phyloP scores from a whole-genome alignment of 2,113 vertebrate genomes.

The Scophthalmus maximus region DNA sequence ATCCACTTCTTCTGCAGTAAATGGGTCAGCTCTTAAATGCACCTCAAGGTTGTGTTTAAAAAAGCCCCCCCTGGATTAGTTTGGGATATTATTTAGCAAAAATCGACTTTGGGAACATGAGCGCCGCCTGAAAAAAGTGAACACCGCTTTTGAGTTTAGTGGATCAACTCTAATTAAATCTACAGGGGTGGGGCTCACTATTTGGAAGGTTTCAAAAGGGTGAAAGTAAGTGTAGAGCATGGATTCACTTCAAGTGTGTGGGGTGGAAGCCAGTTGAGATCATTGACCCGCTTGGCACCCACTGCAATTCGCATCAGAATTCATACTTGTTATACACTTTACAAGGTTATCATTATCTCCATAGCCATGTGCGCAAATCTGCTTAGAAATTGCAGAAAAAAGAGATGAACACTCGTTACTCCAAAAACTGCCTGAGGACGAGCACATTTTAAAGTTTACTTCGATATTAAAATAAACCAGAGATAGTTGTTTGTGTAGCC shows the following conservation, averaged over 20 bases:
- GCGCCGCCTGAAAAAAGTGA: neutral
- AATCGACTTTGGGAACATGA: neutral
- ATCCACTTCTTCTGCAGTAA: conserved; percentile 24
- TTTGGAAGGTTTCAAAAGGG: too few species aligned
- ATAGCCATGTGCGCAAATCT: too few species aligned
- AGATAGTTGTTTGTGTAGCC: too few species aligned
- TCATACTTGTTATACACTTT: too few species aligned
- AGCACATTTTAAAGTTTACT: neutral
- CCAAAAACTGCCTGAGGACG: neutral
- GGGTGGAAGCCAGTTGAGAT: too few species aligned
- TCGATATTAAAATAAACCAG: neutral
- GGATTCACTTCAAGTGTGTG: too few species aligned
- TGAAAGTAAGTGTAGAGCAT: too few species aligned
- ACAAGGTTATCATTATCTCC: too few species aligned
- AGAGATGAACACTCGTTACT: neutral
- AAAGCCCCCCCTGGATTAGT: conserved; percentile 25
- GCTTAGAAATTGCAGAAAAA: neutral
- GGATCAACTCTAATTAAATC: neutral
- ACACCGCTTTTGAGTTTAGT: neutral
- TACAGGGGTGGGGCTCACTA: too few species aligned
- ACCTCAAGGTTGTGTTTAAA: conserved; percentile 25
- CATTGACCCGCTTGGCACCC: too few species aligned
- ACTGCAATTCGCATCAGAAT: too few species aligned
- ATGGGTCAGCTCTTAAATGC: conserved; percentile 25
- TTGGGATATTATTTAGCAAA: conserved; percentile 15